Base-by-base conservation (phyloP, 2,113 vertebrate species). In the Gymnocephalus cernua region DNA sequence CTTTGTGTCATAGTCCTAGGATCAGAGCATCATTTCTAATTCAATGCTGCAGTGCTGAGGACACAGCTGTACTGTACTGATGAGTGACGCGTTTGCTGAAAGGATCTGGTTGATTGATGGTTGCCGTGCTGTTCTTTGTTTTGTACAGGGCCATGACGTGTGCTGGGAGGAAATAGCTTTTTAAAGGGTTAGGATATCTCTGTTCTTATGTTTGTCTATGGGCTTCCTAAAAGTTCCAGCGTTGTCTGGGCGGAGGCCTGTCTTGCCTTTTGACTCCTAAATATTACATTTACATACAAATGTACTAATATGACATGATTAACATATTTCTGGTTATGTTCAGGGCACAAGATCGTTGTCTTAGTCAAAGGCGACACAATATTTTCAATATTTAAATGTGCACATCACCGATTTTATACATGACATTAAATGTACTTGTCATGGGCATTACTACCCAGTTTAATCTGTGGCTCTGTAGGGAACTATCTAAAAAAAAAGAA, bases 61-160 rank as follows among this genome's bases (percentile, higher is more conserved):
- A 84, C 79, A 59, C 79, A 77, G 81, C 63, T 85, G 82, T 21
- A 54, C 21, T 29, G 27, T 4, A 4, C 67, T 23, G 79, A 78
- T 79, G 83, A 80, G 38, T 78, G 86, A 87, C 50, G n/a, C 32
- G 66, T 73, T 73, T 65, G 79, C 66, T 53, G 62, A 75, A 65
- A 58, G 84, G 69, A 74, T 85, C 71, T 19, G 38, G 44, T 57
- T 78, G 77, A 84, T 79, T 79, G 87, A 89, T 72, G 67, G 63
- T 66, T 77, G 62, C 59, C 4, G 44, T 27, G 65, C 77, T 63
- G 51, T 35, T 83, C 69, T 84, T 77, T 86, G 63, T 80, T 83
- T 84, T 85, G 25, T 73, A 82, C 25, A 4, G 69, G 68, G 86
- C 82, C 54, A 74, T 72, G 68, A 82, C 11, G 27, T 71, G 68